phyloP scores from a whole-genome alignment of 1,140 invertebrate genomes.

The Dufourea novaeangliae region DNA sequence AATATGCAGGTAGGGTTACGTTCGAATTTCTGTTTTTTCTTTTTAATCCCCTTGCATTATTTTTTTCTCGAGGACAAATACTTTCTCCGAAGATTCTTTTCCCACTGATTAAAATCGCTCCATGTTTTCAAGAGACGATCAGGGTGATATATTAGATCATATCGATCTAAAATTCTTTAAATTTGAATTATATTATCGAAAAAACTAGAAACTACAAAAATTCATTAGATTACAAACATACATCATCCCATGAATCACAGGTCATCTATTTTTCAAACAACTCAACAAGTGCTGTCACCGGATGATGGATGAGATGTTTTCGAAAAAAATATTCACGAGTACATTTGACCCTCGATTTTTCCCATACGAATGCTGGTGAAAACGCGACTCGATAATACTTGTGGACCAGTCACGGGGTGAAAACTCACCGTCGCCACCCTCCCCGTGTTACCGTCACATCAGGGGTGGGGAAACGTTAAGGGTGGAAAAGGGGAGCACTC shows the following conservation, averaged over 20 bases:
- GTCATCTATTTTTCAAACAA: background rate
- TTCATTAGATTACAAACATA: no score
- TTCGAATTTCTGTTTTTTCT: conserved; percentile 7
- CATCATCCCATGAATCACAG: no score
- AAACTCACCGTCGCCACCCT: conserved; percentile 58
- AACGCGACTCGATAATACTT: conserved; percentile 60
- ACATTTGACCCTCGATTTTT: conserved; percentile 46
- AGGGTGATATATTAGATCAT: no score
- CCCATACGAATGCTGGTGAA: conserved; percentile 48
- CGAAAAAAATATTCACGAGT: conserved; percentile 46
- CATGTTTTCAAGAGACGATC: no score
- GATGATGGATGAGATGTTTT: conserved; percentile 25
- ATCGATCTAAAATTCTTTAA: no score
- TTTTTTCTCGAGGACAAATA: background rate
- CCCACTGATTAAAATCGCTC: no score
- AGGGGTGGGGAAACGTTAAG: conserved; percentile 63
- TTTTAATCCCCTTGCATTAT: no score
- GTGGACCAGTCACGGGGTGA: conserved; percentile 52
- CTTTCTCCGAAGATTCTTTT: background rate
- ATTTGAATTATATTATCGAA: no score
- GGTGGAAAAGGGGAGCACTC: conserved; percentile 29
- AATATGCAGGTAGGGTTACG: conserved; percentile 60
- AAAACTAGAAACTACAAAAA: no score
- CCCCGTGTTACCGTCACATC: conserved; percentile 44
- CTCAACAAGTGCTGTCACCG: background rate